Evolutionary conservation across 2,888 invertebrate species (phyloP), one percentile per base, ranked within the genome.

Genomic region (Cataglyphis cursor): DNA sequence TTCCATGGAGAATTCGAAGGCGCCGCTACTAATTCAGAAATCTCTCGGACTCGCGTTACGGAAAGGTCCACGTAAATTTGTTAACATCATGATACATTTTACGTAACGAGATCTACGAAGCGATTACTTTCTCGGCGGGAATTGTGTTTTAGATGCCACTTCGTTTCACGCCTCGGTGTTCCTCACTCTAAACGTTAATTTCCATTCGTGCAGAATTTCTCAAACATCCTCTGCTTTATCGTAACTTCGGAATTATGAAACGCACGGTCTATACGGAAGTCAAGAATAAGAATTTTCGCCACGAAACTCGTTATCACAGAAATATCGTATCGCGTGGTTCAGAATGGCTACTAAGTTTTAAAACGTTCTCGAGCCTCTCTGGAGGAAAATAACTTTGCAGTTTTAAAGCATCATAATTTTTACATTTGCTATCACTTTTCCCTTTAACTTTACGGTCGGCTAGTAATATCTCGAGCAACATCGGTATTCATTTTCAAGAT

Each of bases 1-100:
- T 83, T 59, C 48, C 82, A 15, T 51, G 35, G 74, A 54, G 66
- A 86, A 85, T 73, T 85, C 78, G 83, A 81, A 51, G 81, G 54
- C 81, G 74, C 59, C 75, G 75, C 81, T 78, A 70, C 44, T 82
- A 44, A 84, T 89, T 83, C 73, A 59, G 68, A 68, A 83, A 80
- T 80, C 15, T 48, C 59, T 62, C 66, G 38, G 4, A 38, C 38
- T 35, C 31, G 62, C 35, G 28, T 62, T 64, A 38, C 70, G 70
- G n/a, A 64, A 64, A 54, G n/a, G 24, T 68, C 35, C 35, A 24
- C 51, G 75, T 61, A 76, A 78, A 76, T 51, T 64, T 41, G 57
- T 62, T 82, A 82, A 59, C 44, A 31, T 66, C 54, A n/a, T 9
- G 24, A 72, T 72, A 24, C 70, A 31, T 72, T 80, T 80, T 78